A percentile compares a stretch with the other conserved stretches of the same genome.
Evolutionary conservation across 2,888 invertebrate genomes (phyloP).

Genomic region (Mechanitis messenoides): DNA sequence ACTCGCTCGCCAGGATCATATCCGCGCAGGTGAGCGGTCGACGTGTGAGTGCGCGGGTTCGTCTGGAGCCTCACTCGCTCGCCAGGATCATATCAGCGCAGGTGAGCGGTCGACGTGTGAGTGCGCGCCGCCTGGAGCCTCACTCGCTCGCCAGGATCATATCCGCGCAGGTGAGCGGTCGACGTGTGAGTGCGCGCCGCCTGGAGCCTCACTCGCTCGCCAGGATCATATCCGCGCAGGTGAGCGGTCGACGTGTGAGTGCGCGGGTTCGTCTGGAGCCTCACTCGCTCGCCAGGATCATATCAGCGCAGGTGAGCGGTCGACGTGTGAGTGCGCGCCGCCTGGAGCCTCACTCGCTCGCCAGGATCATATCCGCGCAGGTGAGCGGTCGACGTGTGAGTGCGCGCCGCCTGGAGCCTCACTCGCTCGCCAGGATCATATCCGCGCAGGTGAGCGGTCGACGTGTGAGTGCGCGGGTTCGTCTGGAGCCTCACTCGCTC

Average conservation of each 20-base stretch:
- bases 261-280: conserved; percentile 85
- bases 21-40: conserved; percentile 60
- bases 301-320: conserved; percentile 69
- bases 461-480: conserved; percentile 43
- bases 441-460: conserved; percentile 60
- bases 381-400: conserved; percentile 25
- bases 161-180: conserved; percentile 60
- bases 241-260: conserved; percentile 16
- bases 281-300: conserved; percentile 81
- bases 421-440: conserved; percentile 82
- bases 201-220: conserved; percentile 83
- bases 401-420: conserved; percentile 82
- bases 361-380: conserved; percentile 80
- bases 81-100: conserved; percentile 81
- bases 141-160: conserved; percentile 83
- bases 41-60: conserved; percentile 43
- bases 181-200: conserved; percentile 69
- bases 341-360: conserved; percentile 82
- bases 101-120: conserved; percentile 29
- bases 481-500: conserved; percentile 81
- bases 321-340: conserved; percentile 68
- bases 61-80: conserved; percentile 81
- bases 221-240: conserved; percentile 78
- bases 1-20: conserved; percentile 82
- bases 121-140: conserved; percentile 82